Percentiles rank a stretch among this genome's conserved stretches.
Evolutionary conservation across 2,113 vertebrate genomes (phyloP).

Genomic region (Poeciliopsis retropinna): DNA sequence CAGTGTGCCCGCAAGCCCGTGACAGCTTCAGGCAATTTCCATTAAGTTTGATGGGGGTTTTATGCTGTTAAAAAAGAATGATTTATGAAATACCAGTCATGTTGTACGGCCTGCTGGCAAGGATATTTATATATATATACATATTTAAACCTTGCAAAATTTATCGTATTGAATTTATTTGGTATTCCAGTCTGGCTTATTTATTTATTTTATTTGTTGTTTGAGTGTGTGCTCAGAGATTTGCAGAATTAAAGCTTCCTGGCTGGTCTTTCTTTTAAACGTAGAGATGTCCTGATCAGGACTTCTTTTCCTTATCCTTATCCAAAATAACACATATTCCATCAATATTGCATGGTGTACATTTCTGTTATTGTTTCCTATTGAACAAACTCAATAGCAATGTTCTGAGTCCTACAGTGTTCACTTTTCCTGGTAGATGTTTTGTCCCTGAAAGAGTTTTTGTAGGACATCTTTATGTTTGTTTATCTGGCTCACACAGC

Average conservation of each 20-base stretch:
- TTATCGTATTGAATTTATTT: background rate
- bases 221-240: background rate
- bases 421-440: background rate
- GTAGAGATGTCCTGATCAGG: no score
- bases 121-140: background rate
- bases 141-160: background rate
- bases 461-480: background rate
- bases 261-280: no score
- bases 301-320: no score
- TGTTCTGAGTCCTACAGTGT: background rate
- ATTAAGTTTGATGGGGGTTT: constrained; percentile 45
- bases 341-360: no score
- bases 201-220: background rate
- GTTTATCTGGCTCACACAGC: no score
- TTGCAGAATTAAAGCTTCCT: background rate
- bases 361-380: no score
- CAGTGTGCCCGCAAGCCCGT: constrained; percentile 15
- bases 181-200: background rate
- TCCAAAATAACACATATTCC: no score
- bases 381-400: no score
- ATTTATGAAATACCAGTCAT: constrained; percentile 37
- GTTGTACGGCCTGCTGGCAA: constrained; percentile 12
- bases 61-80: constrained; percentile 6
- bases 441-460: background rate
- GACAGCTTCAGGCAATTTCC: constrained; percentile 31